Evolutionary conservation across 1,140 invertebrate species (phyloP).

Genomic region (Tetramorium simillimum): DNA sequence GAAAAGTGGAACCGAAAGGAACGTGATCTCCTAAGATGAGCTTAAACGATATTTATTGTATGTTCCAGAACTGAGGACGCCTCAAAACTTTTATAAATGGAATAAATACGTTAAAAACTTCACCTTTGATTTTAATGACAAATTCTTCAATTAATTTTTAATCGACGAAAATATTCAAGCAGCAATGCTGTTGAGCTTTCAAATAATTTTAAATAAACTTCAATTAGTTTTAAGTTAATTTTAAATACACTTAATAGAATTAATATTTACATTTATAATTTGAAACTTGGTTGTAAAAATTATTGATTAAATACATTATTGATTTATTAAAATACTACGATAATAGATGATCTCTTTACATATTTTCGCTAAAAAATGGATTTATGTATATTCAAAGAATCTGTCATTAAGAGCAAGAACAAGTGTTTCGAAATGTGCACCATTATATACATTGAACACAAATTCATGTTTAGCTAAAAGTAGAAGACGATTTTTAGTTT

Average conservation of each 20-base stretch:
- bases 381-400: neutral
- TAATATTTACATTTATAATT: neutral
- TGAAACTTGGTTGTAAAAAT: neutral
- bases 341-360: neutral
- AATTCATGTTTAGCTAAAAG: neutral
- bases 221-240: neutral
- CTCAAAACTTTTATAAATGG: neutral
- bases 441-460: neutral
- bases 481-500: neutral
- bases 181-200: neutral
- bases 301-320: neutral
- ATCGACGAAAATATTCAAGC: neutral
- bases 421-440: neutral
- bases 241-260: neutral
- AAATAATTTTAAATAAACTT: conserved; percentile 29
- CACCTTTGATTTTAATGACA: neutral
- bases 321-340: neutral
- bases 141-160: neutral
- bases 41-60: conserved; percentile 1
- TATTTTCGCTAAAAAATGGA: neutral
- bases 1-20: neutral
- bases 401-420: neutral
- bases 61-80: neutral
- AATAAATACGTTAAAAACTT: neutral
- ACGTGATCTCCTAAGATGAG: neutral